A percentile compares a stretch with the other conserved stretches of the same genome.
phyloP scores from a whole-genome alignment of 1,140 invertebrate species.

The Drosophila eugracilis region DNA sequence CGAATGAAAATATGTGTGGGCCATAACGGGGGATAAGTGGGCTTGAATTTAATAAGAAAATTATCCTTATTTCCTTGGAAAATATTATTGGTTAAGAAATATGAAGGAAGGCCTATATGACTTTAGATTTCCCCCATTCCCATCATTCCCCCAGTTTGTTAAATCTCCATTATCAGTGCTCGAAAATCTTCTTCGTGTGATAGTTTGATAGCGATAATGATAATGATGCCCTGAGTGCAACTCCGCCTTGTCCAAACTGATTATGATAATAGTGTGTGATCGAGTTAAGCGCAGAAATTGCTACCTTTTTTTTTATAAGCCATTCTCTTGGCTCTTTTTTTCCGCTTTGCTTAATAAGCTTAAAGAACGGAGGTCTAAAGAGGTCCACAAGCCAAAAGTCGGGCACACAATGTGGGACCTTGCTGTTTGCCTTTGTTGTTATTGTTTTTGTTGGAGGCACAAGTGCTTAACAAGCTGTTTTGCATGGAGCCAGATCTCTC shows the following conservation, averaged over 20 bases:
- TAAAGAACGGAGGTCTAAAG: conserved; percentile 13
- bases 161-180: no score
- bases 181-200: conserved; percentile 30
- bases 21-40: neutral
- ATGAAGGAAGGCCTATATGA: neutral
- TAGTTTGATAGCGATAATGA: conserved; percentile 67
- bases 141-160: no score
- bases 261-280: conserved; percentile 78
- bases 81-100: neutral
- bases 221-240: conserved; percentile 42
- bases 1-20: conserved; percentile 18
- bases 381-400: conserved; percentile 58
- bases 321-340: conserved; percentile 32
- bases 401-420: conserved; percentile 65
- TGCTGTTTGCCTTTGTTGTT: no score
- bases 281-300: conserved; percentile 61
- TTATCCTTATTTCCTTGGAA: conserved; percentile 1
- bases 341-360: conserved; percentile 69
- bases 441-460: conserved; percentile 52
- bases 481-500: conserved; percentile 64
- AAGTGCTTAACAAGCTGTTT: conserved; percentile 83
- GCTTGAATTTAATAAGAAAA: conserved; percentile 20
- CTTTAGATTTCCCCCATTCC: no score
- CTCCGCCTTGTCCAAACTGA: conserved; percentile 34
- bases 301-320: conserved; percentile 60